Conservation (phyloP, 1,140 invertebrate species). For the Danaus melanippus region DNA sequence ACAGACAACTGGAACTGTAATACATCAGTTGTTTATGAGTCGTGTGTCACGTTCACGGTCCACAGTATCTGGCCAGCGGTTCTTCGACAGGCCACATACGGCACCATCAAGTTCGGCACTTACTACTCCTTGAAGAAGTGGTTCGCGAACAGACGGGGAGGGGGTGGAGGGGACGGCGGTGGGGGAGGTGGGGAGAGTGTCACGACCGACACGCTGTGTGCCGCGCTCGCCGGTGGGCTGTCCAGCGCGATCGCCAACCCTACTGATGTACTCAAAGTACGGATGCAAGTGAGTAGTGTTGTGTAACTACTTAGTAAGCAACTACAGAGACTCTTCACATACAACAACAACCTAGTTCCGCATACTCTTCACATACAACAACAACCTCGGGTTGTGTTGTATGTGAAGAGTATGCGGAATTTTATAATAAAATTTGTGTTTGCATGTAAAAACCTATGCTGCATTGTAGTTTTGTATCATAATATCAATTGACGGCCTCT, state of each 20-base stretch:
- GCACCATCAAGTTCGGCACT: conserved; percentile 96
- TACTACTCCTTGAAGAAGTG: conserved; percentile 92
- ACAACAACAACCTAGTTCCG: too few species aligned
- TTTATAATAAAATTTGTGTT: too few species aligned
- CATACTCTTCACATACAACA: too few species aligned
- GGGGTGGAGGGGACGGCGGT: conserved; percentile 75
- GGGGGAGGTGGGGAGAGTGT: conserved; percentile 80
- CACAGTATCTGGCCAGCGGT: conserved; percentile 91
- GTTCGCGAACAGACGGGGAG: conserved; percentile 72
- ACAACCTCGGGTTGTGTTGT: not conserved
- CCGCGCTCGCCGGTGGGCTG: conserved; percentile 86
- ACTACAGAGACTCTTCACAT: too few species aligned
- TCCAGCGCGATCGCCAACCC: conserved; percentile 97
- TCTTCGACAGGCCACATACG: conserved; percentile 93
- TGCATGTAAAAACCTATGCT: not conserved
- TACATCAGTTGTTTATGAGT: too few species aligned
- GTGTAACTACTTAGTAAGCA: not conserved
- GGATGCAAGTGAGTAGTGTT: conserved; percentile 83
- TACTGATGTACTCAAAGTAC: conserved; percentile 98
- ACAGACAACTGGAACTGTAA: too few species aligned
- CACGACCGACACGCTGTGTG: conserved; percentile 88
- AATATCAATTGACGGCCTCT: not conserved
- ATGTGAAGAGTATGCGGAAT: too few species aligned
- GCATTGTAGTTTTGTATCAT: not conserved
- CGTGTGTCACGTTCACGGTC: too few species aligned